Conservation (phyloP, 1,140 invertebrate species). For the Halesus radiatus region DNA sequence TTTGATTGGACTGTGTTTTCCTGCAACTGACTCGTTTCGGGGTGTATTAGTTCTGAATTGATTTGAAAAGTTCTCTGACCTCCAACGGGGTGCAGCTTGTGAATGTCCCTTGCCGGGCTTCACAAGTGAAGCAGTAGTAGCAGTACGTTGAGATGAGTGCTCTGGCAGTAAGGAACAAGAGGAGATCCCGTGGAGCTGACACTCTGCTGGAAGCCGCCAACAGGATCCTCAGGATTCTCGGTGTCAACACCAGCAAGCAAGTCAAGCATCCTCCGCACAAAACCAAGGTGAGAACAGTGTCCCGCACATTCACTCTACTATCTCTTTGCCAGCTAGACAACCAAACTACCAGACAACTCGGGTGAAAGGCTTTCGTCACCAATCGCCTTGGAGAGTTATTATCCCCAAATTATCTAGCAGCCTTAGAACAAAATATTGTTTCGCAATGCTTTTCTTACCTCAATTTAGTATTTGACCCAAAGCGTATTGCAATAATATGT, state of each 20-base stretch:
- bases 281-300: constrained; percentile 23
- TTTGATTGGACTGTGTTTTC: constrained; percentile 3
- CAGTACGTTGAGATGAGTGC: constrained; percentile 64
- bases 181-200: constrained; percentile 70
- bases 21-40: not conserved
- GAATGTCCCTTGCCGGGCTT: constrained; percentile 38
- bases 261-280: constrained; percentile 38
- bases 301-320: too few relatives aligned
- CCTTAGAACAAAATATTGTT: not conserved
- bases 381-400: not conserved
- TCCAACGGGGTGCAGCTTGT: constrained; percentile 17
- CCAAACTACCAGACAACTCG: too few relatives aligned
- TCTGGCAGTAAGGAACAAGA: constrained; percentile 69
- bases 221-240: constrained; percentile 69
- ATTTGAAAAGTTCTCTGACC: not conserved
- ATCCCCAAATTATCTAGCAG: not conserved
- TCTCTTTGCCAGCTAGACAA: too few relatives aligned
- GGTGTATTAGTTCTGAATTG: not conserved
- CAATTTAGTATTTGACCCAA: too few relatives aligned
- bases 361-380: not conserved
- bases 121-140: constrained; percentile 11
- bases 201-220: constrained; percentile 70
- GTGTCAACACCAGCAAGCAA: constrained; percentile 64
- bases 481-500: not conserved
- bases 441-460: not conserved